A percentile compares a stretch with the other conserved stretches of the same genome.
Evolutionary conservation across 2,888 invertebrate genomes (phyloP).

Genomic region (Chalcosyrphus nemorum): DNA sequence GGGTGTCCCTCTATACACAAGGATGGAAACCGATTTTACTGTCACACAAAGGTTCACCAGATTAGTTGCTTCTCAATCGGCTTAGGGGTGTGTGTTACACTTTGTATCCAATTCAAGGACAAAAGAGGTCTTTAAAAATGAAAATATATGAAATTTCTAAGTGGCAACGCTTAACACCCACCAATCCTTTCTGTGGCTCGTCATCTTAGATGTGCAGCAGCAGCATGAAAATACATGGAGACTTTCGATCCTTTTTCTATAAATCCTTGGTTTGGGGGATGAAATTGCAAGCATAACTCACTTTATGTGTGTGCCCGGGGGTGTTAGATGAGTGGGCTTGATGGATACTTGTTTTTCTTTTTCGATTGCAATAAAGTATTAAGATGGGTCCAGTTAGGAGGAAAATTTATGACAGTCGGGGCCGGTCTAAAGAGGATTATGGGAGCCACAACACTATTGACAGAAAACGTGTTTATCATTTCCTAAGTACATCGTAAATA

Average conservation of each 20-base stretch:
- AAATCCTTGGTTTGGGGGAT: not conserved
- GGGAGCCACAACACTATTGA: slow-evolving; percentile 9
- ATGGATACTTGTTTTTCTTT: not conserved
- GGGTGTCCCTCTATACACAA: not conserved
- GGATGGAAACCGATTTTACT: not conserved
- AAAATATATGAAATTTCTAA: slow-evolving; percentile 24
- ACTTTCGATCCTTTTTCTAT: slow-evolving; percentile 51
- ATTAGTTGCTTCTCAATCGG: slow-evolving; percentile 5
- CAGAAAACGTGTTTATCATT: slow-evolving; percentile 42
- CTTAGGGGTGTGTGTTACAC: not conserved
- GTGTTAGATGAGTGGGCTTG: slow-evolving; percentile 1
- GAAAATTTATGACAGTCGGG: slow-evolving; percentile 15
- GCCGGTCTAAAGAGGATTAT: not conserved
- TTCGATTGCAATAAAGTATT: not conserved
- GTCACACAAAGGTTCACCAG: slow-evolving; percentile 8
- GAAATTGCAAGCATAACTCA: slow-evolving; percentile 14
- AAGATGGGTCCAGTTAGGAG: not conserved
- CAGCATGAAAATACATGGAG: too few relatives aligned
- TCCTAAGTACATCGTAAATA: slow-evolving; percentile 42
- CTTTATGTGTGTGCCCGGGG: not conserved
- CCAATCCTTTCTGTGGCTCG: slow-evolving; percentile 21
- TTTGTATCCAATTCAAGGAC: not conserved
- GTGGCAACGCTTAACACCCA: slow-evolving; percentile 20
- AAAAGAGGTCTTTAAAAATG: slow-evolving; percentile 3
- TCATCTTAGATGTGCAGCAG: slow-evolving; percentile 20